Conservation (phyloP, 2,797 vertebrate genomes). For the Phrynocephalus guinanensis region DNA sequence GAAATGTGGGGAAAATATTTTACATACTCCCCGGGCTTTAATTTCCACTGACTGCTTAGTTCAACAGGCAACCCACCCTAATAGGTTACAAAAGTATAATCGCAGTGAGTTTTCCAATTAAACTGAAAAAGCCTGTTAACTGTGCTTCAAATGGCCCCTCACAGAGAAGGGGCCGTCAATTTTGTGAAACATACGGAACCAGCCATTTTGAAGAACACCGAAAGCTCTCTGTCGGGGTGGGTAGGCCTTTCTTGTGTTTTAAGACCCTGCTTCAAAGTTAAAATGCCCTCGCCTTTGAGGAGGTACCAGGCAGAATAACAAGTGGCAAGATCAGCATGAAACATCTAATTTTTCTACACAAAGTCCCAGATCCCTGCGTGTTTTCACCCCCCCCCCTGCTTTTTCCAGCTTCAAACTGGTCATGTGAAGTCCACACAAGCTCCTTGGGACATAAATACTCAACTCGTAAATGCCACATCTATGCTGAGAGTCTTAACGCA, state of each 20-base stretch:
- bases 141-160: conserved; percentile 2
- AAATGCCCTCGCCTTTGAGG: not conserved
- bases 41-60: conserved; percentile 10
- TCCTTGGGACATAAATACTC: not conserved
- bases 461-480: not conserved
- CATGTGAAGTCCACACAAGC: not conserved
- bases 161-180: conserved; percentile 21
- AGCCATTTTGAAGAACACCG: not conserved
- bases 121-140: conserved; percentile 12
- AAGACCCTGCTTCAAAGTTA: conserved; percentile 17
- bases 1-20: not conserved
- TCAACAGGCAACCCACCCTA: not conserved
- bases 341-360: not conserved
- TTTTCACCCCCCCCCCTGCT: not conserved
- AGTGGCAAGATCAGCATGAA: not conserved
- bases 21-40: not conserved
- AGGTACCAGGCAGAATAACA: not conserved
- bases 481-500: not conserved
- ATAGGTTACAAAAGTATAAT: conserved; percentile 11
- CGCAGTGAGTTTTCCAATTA: conserved; percentile 18
- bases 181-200: conserved; percentile 1
- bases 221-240: not conserved
- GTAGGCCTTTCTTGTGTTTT: not conserved
- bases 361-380: not conserved
- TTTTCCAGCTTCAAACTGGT: not conserved